Base-by-base conservation (phyloP, 2,113 vertebrate genomes). In the Dasyornis broadbenti region DNA sequence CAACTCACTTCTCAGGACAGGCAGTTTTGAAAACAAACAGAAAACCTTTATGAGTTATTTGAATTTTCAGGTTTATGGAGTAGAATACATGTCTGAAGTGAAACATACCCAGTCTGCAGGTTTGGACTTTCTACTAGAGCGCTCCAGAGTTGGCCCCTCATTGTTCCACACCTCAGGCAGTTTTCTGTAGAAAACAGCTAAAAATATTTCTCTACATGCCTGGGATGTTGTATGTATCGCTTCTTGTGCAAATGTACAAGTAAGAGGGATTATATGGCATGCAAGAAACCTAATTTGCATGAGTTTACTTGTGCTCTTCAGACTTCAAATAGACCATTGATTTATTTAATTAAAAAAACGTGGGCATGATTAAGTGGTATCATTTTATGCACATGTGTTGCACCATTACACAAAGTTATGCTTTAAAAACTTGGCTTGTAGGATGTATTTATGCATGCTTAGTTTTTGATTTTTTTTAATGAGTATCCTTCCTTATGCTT, bases 101-200 rank as follows among this genome's bases (percentile, higher is more conserved):
- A n/a, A 40, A 69, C 21, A 23, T 5, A 27, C 0, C 1, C 53
- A 8, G 2, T 52, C 26, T 83, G 18, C 24, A 81, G 11, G 15
- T 60, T 39, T 82, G 54, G 37, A 44, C 54, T 45, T 59, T 16
- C 13, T 83, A 8, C 42, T 24, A 42, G 6, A 52, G 18, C 0
- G 3, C 13, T 47, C 44, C 30, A 78, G 50, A 56, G 12, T 0
- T 70, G 0, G 1, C 4, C 30, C 31, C 16, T 56, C 45, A 6
- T 4, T 95, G 16, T 33, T 69, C 27, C 30, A 81, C 24, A 77
- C 6, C 20, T 49, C 37, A 21, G 11, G 26, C 7, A 7, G 7
- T 54, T 76, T 94, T 65, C 45, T n/a, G 15, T 31, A 80, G 33
- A 37, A 86, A 80, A 75, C 15, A 6, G 4, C 11, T 49, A 44